phyloP scores from a whole-genome alignment of 2,888 invertebrate species.

The Melangyna quadrimaculata region DNA sequence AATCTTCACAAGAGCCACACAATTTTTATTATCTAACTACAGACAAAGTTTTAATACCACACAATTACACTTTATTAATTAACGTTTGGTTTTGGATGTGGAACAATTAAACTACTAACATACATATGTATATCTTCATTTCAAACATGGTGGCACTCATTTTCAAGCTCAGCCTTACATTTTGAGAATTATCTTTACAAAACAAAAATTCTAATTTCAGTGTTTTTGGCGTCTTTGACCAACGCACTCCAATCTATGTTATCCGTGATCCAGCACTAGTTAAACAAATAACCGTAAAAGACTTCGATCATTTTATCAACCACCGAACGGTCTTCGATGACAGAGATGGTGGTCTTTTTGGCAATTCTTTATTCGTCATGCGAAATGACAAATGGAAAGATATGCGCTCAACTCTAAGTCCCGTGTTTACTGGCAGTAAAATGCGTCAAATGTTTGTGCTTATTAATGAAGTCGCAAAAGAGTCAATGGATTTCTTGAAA shows the following conservation, averaged over 20 bases:
- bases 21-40: no score
- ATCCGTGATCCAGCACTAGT: constrained; percentile 82
- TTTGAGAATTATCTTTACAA: background rate
- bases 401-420: constrained; percentile 80
- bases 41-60: no score
- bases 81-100: background rate
- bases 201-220: constrained; percentile 73
- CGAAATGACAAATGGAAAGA: constrained; percentile 80
- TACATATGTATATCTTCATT: no score
- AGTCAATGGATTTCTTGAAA: constrained; percentile 73
- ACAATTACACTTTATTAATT: no score
- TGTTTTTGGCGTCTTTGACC: constrained; percentile 81
- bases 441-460: constrained; percentile 81
- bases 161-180: background rate
- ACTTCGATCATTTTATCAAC: constrained; percentile 83
- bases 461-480: constrained; percentile 74
- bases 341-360: constrained; percentile 81
- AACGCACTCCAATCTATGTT: constrained; percentile 79
- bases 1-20: no score
- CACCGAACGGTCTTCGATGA: constrained; percentile 79
- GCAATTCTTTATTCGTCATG: constrained; percentile 81
- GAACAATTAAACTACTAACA: background rate
- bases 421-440: constrained; percentile 81
- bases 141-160: background rate
- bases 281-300: constrained; percentile 82